Base-by-base conservation (phyloP, 1,140 invertebrate species). In the Drosophila oshimai region DNA sequence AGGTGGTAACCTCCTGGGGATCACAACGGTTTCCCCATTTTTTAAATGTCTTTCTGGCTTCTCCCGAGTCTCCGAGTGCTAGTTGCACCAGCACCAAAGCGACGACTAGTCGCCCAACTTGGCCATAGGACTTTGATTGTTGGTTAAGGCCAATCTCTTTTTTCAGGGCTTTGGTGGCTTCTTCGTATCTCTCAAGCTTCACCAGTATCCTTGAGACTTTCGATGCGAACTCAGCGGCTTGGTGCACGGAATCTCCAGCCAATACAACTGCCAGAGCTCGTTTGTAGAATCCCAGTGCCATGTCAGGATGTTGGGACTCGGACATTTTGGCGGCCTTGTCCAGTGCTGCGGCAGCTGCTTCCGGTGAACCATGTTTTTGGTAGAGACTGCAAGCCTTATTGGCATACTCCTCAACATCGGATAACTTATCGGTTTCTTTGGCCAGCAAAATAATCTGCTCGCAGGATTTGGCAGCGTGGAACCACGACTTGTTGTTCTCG, bases 311-410 rank as follows among this genome's bases (percentile, higher is more conserved):
- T 45, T 94, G 93, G 34, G 93, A 90, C 90, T 99, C 97, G 4
- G 99, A 91, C 74, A 99, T 95, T 92, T 98, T 99, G 3, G 95
- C 98, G 24, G 95, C 96, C 92, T 98, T 98, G 58, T 98, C 97
- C 17, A 99, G 92, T n/a, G 95, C 93, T 9, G 94, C 92, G 6
- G 97, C 96, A 9, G 96, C 98, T 28, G 97, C 96, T 89, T 99
- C 98, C 1, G 95, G 94, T 15, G 96, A 97, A 6, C 98, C 98
- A 91, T 99, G 95, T 89, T 97, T 95, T 73, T 97, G 95, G 90
- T 97, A 99, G 64, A 98, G 91, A 49, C 93, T 93, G 55, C 96
- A 95, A 4, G 98, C 95, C 51, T 94, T 93, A 70, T 96, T 94
- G 20, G 97, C 96, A 64, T 98, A 90, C 18, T 94, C 92, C 24